phyloP scores from a whole-genome alignment of 1,140 invertebrate species.

The Aplysia californica region DNA sequence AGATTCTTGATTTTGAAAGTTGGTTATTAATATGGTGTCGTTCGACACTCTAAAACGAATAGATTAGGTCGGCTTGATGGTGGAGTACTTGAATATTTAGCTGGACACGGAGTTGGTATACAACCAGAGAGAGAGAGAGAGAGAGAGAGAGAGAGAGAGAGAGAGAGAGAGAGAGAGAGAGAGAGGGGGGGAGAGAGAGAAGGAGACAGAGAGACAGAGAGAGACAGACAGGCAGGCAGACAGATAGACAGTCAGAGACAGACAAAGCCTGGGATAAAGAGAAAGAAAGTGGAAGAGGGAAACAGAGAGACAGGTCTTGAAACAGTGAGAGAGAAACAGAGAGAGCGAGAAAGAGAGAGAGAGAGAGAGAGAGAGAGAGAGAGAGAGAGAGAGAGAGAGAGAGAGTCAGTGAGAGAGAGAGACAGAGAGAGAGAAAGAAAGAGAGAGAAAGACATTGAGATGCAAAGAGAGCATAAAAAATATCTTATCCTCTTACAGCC shows the following conservation, averaged over 20 bases:
- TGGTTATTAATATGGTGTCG: too few relatives aligned
- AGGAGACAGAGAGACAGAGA: slow-evolving; percentile 12
- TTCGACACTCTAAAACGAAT: too few relatives aligned
- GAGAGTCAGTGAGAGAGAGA: neutral
- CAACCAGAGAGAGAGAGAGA: neutral
- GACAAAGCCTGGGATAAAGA: slow-evolving; percentile 5
- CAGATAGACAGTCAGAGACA: neutral
- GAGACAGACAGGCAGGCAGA: slow-evolving; percentile 7
- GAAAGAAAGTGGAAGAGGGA: neutral
- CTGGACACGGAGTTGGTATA: too few relatives aligned
- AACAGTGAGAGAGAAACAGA: neutral
- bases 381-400: neutral
- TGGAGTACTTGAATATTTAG: too few relatives aligned
- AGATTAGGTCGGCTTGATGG: too few relatives aligned
- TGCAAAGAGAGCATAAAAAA: neutral
- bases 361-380: neutral
- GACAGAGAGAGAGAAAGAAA: neutral
- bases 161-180: neutral
- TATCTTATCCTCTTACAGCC: slow-evolving; percentile 25
- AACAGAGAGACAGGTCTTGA: neutral
- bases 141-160: neutral
- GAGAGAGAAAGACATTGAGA: neutral
- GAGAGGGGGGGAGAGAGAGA: neutral
- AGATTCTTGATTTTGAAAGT: too few relatives aligned
- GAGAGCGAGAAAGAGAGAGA: neutral